Evolutionary conservation across 2,888 invertebrate species (phyloP).

Genomic region (Tachystola acroxantha): DNA sequence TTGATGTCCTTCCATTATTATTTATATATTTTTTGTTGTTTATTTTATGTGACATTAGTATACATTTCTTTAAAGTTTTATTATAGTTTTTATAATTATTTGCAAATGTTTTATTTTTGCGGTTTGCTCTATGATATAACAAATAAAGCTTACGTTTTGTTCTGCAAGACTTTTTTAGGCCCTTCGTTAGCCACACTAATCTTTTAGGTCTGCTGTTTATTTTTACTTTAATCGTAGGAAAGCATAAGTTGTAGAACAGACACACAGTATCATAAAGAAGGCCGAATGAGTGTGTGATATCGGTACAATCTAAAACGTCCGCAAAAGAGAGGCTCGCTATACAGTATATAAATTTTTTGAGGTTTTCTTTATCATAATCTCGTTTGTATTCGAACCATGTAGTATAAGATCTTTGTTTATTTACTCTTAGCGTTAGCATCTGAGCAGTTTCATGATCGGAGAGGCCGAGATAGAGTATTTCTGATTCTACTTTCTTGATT

Average conservation of each 20-base stretch:
- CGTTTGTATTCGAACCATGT: slow-evolving; percentile 5
- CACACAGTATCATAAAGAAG: neutral
- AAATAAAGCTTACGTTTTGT: neutral
- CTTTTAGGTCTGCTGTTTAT: neutral
- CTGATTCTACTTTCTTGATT: neutral
- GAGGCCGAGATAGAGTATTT: slow-evolving; percentile 2
- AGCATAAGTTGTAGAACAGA: neutral
- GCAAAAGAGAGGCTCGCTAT: neutral
- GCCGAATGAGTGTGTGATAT: neutral
- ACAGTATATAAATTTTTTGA: neutral
- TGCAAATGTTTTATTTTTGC: no score
- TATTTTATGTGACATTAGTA: no score
- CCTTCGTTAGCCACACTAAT: neutral
- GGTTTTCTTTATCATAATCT: slow-evolving; percentile 4
- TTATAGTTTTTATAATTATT: no score
- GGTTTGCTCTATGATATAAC: no score
- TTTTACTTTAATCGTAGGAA: neutral
- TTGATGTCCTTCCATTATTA: no score
- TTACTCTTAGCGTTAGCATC: neutral
- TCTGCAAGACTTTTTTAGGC: neutral
- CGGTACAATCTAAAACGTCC: neutral
- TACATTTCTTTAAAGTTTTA: no score
- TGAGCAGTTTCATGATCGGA: slow-evolving; percentile 8
- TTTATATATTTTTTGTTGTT: no score
- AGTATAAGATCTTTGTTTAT: neutral